phyloP scores from a whole-genome alignment of 2,888 invertebrate genomes.

The Anoncus sp. region DNA sequence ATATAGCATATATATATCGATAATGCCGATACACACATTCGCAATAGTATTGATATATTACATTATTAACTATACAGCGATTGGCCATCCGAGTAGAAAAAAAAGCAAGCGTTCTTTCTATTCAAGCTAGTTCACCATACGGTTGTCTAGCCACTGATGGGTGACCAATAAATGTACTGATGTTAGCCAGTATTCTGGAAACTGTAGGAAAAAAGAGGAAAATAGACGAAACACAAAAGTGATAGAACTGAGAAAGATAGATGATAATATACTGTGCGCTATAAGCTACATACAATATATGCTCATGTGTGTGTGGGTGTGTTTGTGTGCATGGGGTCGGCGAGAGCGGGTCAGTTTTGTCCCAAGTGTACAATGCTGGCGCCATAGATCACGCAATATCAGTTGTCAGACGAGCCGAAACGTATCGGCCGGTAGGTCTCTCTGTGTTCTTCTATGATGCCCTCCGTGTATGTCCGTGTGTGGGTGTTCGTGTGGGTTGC shows the following conservation, averaged over 20 bases:
- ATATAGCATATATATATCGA: background rate
- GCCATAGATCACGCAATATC: conserved; percentile 83
- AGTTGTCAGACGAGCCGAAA: conserved; percentile 77
- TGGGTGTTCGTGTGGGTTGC: conserved; percentile 7
- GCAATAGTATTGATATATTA: background rate
- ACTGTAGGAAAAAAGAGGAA: conserved; percentile 40
- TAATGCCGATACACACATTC: background rate
- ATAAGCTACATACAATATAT: conserved; percentile 28
- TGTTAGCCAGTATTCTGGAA: conserved; percentile 6
- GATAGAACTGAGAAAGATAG: conserved; percentile 50
- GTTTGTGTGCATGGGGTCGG: conserved; percentile 28
- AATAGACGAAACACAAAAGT: conserved; percentile 7
- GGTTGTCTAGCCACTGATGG: background rate
- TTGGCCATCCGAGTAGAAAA: background rate
- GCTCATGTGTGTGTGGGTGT: conserved; percentile 16
- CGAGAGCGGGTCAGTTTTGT: conserved; percentile 79
- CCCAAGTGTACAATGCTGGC: conserved; percentile 82
- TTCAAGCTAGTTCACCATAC: background rate
- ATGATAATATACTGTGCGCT: conserved; percentile 43
- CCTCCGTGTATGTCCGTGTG: background rate
- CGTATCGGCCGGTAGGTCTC: conserved; percentile 69
- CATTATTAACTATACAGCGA: background rate
- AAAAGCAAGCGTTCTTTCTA: background rate
- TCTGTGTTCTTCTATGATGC: conserved; percentile 34
- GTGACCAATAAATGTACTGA: background rate